Base-by-base conservation (phyloP, 2,888 invertebrate genomes). In the Sericinus montela region DNA sequence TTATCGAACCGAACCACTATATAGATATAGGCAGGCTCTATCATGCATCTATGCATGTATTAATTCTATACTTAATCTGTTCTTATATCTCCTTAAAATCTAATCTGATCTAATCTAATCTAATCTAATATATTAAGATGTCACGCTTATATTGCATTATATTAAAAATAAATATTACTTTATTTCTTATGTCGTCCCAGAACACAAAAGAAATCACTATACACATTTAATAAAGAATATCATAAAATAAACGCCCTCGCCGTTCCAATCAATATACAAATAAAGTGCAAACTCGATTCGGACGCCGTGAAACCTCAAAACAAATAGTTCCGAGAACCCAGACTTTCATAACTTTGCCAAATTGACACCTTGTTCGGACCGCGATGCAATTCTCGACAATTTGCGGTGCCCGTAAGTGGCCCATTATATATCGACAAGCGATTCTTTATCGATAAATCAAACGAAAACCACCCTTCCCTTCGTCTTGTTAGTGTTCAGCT, bases 311-410 rank as follows among this genome's bases (percentile, higher is more conserved):
- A 74, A 73, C 70, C 79, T 76, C 71, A 84, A 86, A 87, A 86
- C 87, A 87, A 87, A 86, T 86, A 86, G 80, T 85, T 87, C 87
- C 69, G 42, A 77, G 87, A 86, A 87, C 65, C 68, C 67, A 67
- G 73, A 73, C 81, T 87, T 86, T 86, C 87, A 87, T 87, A 86
- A 87, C 86, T 87, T 72, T 73, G 65, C 82, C 79, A 88, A 88
- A 88, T 88, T 88, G 87, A 87, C 87, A 88, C 87, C 87, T 87
- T 85, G 87, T 81, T 77, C 74, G 75, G 75, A 65, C 43, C 69
- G n/a, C 81, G 73, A 75, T 74, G 84, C 85, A 80, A 82, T 83
- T 78, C 84, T 69, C 74, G 71, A 80, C 85, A 81, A 87, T 86
- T 86, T 86, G 85, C 85, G 70, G 73, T 66, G 75, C 69, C 71